These are phyloP conservation scores for Torymus aiolomorphi DNA, from an alignment of 2,888 invertebrate species.

Conservation along the genomic window DNA sequence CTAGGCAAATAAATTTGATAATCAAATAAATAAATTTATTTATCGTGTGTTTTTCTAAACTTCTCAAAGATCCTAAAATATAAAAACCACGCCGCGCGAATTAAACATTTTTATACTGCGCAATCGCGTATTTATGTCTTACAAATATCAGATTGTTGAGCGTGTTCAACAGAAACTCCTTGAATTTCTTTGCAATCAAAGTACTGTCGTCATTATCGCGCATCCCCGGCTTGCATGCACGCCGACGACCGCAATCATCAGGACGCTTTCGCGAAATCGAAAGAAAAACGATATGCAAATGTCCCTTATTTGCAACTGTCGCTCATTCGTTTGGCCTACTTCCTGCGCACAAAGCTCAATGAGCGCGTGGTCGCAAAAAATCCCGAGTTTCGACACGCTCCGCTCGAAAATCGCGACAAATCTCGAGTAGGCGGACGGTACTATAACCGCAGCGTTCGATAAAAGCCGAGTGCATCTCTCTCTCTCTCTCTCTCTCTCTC, in stretches of 20 bases:
- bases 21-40: too few relatives aligned
- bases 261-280: background rate
- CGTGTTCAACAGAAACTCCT: too few relatives aligned
- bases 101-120: too few relatives aligned
- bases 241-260: background rate
- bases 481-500: too few relatives aligned
- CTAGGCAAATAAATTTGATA: too few relatives aligned
- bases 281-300: conserved; percentile 40
- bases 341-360: background rate
- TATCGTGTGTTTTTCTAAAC: too few relatives aligned
- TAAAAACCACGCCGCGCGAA: too few relatives aligned
- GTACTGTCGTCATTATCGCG: background rate
- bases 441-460: background rate
- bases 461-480: background rate
- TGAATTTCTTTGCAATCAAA: background rate
- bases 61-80: too few relatives aligned
- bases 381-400: too few relatives aligned
- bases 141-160: too few relatives aligned
- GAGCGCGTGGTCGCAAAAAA: background rate
- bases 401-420: background rate
- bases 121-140: too few relatives aligned
- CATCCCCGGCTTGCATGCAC: background rate
- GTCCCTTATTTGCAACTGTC: background rate
- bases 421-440: background rate
- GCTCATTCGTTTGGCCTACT: conserved; percentile 17